Evolutionary conservation across 2,888 invertebrate species (phyloP).

Genomic region (Pristionchus fissidentatus): DNA sequence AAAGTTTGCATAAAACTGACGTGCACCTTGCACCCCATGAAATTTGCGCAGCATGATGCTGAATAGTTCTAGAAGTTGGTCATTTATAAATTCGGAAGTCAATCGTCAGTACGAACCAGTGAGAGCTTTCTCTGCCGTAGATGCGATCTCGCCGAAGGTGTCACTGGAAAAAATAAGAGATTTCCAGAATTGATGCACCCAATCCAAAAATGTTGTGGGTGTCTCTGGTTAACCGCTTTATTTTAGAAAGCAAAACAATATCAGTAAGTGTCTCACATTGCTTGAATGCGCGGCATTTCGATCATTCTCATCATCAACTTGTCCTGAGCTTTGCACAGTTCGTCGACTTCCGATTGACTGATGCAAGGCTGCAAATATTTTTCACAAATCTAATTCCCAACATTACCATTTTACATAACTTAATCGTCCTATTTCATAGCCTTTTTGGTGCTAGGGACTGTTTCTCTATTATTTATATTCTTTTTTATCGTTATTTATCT

Average conservation of each 20-base stretch:
- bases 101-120: neutral
- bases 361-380: neutral
- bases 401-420: no score
- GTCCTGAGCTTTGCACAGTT: neutral
- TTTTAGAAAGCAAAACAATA: neutral
- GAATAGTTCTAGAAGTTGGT: no score
- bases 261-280: neutral
- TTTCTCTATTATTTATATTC: neutral
- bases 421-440: no score
- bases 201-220: no score
- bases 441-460: no score
- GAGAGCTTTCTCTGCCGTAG: neutral
- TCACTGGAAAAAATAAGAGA: slow-evolving; percentile 1
- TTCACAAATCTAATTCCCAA: no score
- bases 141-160: neutral
- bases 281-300: slow-evolving; percentile 8
- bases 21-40: no score
- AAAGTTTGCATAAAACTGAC: no score
- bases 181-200: no score
- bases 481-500: neutral
- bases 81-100: no score
- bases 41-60: no score
- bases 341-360: neutral
- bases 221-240: no score
- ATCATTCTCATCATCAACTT: neutral